A percentile compares a stretch with the other conserved stretches of the same genome.
Evolutionary conservation across 2,113 vertebrate species (phyloP).

Genomic region (Myodes glareolus): DNA sequence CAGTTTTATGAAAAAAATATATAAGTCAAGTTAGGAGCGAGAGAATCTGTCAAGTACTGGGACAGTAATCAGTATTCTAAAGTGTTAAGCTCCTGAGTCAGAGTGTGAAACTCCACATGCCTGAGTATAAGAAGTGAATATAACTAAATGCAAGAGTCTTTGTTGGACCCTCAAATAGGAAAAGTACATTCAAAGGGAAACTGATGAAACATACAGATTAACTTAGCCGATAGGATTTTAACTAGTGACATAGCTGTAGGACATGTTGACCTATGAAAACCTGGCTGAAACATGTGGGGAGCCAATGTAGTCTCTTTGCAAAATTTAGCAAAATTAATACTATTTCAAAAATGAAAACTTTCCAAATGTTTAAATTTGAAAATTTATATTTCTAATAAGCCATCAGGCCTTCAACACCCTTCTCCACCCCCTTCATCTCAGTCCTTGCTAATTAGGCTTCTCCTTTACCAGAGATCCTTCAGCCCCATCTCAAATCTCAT

Average conservation of each 20-base stretch:
- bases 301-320: neutral
- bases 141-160: neutral
- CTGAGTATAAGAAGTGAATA: neutral
- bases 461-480: neutral
- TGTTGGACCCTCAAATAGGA: neutral
- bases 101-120: neutral
- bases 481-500: neutral
- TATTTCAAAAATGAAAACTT: constrained; percentile 2
- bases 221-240: neutral
- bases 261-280: neutral
- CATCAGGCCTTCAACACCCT: neutral
- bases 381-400: neutral
- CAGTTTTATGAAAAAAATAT: neutral
- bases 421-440: neutral
- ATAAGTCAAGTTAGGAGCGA: neutral
- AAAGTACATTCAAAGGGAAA: neutral
- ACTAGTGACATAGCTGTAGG: neutral
- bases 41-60: neutral
- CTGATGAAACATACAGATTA: neutral
- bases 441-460: neutral
- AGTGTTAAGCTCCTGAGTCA: neutral
- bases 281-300: neutral
- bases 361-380: neutral
- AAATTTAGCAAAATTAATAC: neutral
- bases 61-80: neutral